Evolutionary conservation across 1,140 invertebrate genomes (phyloP), one percentile per base, ranked within the genome.

Genomic region (Panulirus ornatus): DNA sequence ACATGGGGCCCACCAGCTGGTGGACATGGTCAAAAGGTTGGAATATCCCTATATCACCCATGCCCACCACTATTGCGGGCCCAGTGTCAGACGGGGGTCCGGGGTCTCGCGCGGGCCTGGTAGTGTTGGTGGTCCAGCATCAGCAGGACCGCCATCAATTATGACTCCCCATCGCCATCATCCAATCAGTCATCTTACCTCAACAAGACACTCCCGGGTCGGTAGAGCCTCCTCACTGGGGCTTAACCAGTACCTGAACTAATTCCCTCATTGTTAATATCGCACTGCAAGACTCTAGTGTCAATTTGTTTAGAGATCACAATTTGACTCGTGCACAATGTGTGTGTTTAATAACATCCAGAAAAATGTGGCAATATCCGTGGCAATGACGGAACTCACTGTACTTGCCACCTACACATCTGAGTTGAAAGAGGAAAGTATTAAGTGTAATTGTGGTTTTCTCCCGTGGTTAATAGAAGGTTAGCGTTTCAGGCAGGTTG

Each of bases 301-400:
- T 98, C 91, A 98, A 98, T 94, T 96, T 99, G 51, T 99, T 98
- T 94, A 96, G 98, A 54, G 99, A 99, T 94, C 98, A 99, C 93
- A 99, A 99, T 94, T 99, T 94, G 98, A 99, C 92, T 99, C 98
- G 94, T 99, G 98, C 96, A 98, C 98, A 91, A 95, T 99, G 66
- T 99, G 98, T 94, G 98, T 99, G 22, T 99, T 98, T 94, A 99
- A 99, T 93, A 97, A 97, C 86, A 97, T 97, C 86, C 96, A 97
- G 2, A 97, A 97, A 94, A 95, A 95, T 44, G 96, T 97, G 97
- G 97, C 82, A 98, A 97, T 93, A 97, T 98, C 78, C 95, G 96
- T 79, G 98, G 98, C 63, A 96, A 97, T 38, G 98, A 99, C 94
- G 96, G 97, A 1, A 96, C 96, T n/a, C 96, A 1, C 95, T 98